These are phyloP conservation scores for Grantiella picta DNA, from an alignment of 2,113 vertebrate genomes.

Conservation along the genomic window DNA sequence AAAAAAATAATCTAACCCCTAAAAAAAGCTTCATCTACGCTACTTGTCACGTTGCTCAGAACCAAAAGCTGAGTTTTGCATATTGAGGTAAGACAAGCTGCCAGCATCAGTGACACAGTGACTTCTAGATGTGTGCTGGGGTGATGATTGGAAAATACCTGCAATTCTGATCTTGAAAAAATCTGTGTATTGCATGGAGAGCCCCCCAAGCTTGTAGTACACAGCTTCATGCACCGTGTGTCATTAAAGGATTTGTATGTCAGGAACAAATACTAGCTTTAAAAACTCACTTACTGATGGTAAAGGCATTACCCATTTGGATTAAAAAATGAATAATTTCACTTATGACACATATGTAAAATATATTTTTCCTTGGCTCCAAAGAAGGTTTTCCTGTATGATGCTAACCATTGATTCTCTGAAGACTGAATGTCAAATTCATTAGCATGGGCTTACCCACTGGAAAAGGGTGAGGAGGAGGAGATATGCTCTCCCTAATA, in stretches of 20 bases:
- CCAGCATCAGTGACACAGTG: background rate
- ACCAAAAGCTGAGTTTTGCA: background rate
- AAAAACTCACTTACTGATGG: background rate
- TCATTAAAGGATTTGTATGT: background rate
- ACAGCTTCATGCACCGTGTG: background rate
- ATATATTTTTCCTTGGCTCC: background rate
- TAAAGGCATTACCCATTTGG: background rate
- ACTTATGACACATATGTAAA: background rate
- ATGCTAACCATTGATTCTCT: background rate
- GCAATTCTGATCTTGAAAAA: background rate
- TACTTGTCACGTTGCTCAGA: background rate
- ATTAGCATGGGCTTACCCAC: background rate
- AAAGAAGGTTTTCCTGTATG: background rate
- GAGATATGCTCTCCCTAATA: background rate
- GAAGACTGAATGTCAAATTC: background rate
- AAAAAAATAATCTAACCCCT: background rate
- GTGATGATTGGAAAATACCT: background rate
- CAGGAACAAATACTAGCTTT: background rate
- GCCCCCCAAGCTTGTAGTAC: background rate
- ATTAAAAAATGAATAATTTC: background rate
- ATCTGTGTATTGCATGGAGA: background rate
- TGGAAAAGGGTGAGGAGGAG: background rate
- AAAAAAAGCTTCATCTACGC: background rate
- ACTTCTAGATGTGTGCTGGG: background rate
- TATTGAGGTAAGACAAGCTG: background rate